A percentile compares a stretch with the other conserved stretches of the same genome.
Evolutionary conservation across 2,797 vertebrate genomes (phyloP).

Genomic region (Carapus acus): DNA sequence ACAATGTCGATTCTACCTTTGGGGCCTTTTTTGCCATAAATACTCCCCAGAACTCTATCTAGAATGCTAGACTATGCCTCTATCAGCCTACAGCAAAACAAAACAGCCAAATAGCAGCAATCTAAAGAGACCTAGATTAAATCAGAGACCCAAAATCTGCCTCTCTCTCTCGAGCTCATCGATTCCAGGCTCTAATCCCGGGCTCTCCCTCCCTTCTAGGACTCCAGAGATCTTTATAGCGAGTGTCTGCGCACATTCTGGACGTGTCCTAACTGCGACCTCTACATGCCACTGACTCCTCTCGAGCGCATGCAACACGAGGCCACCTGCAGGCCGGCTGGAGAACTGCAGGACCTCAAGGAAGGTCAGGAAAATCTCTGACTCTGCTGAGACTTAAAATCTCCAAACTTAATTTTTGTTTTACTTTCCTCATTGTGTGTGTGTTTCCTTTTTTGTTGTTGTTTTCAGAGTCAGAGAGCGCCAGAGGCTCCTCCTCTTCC

Average conservation of each 20-base stretch:
- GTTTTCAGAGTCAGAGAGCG: conserved; percentile 37
- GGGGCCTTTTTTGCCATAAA: no score
- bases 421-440: no score
- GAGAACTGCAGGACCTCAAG: conserved; percentile 45
- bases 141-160: neutral
- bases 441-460: no score
- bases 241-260: conserved; percentile 91
- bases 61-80: no score
- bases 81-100: no score
- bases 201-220: conserved; percentile 58
- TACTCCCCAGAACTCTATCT: no score
- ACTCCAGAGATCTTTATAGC: conserved; percentile 81
- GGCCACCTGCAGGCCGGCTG: conserved; percentile 69
- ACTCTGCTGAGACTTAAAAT: no score
- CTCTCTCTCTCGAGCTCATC: neutral
- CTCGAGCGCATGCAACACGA: conserved; percentile 85
- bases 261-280: conserved; percentile 82
- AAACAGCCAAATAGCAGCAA: no score
- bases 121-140: no score
- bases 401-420: no score
- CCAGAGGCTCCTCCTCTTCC: neutral
- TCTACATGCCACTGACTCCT: conserved; percentile 87
- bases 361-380: conserved; percentile 50
- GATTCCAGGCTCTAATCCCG: neutral
- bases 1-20: no score